Conservation (phyloP, 2,797 vertebrate species). For the Mormyrops attenuatus region DNA sequence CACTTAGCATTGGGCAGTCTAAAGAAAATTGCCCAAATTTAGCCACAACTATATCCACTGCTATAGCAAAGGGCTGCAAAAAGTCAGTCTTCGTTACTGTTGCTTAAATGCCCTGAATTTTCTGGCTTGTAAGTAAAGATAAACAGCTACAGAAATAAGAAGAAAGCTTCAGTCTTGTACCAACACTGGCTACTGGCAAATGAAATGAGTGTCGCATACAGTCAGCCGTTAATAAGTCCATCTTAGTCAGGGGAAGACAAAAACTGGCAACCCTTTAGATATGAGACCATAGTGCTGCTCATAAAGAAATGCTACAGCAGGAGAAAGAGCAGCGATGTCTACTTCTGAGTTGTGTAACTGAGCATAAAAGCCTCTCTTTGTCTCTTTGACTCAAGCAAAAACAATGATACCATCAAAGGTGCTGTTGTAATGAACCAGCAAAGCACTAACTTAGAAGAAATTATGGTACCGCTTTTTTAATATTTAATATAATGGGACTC, state of each 20-base stretch:
- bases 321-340: background rate
- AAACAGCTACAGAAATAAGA: background rate
- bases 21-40: background rate
- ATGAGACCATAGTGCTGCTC: background rate
- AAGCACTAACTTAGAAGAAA: background rate
- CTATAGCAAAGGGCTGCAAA: background rate
- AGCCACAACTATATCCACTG: background rate
- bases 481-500: slow-evolving; percentile 12
- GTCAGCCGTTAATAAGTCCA: background rate
- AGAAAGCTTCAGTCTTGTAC: background rate
- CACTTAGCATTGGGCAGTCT: background rate
- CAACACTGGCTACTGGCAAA: background rate
- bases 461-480: background rate
- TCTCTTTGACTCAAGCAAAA: background rate
- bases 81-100: background rate
- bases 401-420: background rate
- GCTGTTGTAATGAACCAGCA: background rate
- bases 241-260: background rate
- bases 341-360: background rate
- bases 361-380: background rate
- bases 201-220: background rate
- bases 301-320: background rate
- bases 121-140: background rate
- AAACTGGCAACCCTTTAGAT: background rate
- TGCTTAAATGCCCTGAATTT: background rate